Percentiles rank a stretch among this genome's conserved stretches.
These are phyloP conservation scores for Fopius arisanus DNA, from an alignment of 1,140 invertebrate genomes.

Conservation along the genomic window DNA sequence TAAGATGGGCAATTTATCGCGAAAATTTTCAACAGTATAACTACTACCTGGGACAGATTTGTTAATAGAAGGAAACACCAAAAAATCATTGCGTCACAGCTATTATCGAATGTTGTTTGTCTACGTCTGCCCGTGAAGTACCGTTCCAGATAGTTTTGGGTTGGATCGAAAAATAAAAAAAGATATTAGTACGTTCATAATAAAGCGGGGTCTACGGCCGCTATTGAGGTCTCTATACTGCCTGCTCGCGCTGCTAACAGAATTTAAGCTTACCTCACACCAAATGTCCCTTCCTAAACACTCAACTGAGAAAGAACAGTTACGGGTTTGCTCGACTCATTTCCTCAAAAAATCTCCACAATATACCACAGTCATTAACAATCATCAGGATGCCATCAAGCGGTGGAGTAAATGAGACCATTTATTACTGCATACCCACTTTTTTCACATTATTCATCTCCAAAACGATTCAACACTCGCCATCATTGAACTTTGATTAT, in stretches of 20 bases:
- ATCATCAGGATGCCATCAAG: too few relatives aligned
- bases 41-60: background rate
- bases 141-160: background rate
- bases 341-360: background rate
- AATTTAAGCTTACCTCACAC: background rate
- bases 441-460: too few relatives aligned
- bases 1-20: too few relatives aligned
- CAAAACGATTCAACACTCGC: too few relatives aligned
- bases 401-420: too few relatives aligned
- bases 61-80: background rate
- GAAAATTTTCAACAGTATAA: too few relatives aligned
- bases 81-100: background rate
- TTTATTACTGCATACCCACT: too few relatives aligned
- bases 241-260: background rate
- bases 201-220: conserved; percentile 50
- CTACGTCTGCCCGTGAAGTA: background rate
- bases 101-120: background rate
- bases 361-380: too few relatives aligned
- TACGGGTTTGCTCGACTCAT: background rate
- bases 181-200: conserved; percentile 10
- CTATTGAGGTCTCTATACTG: conserved; percentile 44
- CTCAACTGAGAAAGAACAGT: conserved; percentile 14
- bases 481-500: too few relatives aligned
- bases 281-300: background rate
- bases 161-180: conserved; percentile 3